A percentile compares a stretch with the other conserved stretches of the same genome.
Conservation (phyloP, 1,140 invertebrate species). For the Olivierus martensii region DNA sequence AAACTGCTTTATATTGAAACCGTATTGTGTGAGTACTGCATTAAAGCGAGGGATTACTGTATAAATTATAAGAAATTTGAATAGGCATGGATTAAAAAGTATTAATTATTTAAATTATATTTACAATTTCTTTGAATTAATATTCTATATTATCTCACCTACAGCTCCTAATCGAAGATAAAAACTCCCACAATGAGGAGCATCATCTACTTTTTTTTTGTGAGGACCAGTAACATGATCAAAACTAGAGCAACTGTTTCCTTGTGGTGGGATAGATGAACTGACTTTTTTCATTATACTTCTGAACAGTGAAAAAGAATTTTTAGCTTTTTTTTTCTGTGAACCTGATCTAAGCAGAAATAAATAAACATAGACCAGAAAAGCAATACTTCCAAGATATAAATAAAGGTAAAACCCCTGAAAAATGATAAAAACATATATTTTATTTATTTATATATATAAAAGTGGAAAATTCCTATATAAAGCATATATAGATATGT, state of each 20-base stretch:
- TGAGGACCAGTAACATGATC: slow-evolving; percentile 30
- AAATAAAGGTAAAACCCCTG: slow-evolving; percentile 76
- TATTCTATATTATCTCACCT: slow-evolving; percentile 40
- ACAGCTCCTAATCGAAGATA: slow-evolving; percentile 86
- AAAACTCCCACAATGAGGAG: slow-evolving; percentile 63
- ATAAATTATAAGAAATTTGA: background rate
- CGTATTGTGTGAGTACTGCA: too few species aligned
- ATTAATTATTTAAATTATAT: background rate
- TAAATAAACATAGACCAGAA: slow-evolving; percentile 69
- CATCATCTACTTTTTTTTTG: slow-evolving; percentile 19
- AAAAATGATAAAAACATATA: slow-evolving; percentile 20
- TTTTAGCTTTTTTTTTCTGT: background rate
- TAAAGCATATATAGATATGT: too few species aligned
- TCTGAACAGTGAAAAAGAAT: slow-evolving; percentile 5
- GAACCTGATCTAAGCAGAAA: slow-evolving; percentile 37
- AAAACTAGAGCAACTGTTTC: background rate
- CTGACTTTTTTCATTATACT: slow-evolving; percentile 7
- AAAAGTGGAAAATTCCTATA: too few species aligned
- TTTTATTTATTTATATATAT: too few species aligned
- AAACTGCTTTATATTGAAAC: too few species aligned
- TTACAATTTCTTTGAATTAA: background rate
- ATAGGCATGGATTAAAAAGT: background rate
- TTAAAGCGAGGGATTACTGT: background rate
- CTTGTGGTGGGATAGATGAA: background rate
- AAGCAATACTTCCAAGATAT: slow-evolving; percentile 77